phyloP scores from a whole-genome alignment of 2,113 vertebrate genomes.

The Plecturocebus donacophilus region DNA sequence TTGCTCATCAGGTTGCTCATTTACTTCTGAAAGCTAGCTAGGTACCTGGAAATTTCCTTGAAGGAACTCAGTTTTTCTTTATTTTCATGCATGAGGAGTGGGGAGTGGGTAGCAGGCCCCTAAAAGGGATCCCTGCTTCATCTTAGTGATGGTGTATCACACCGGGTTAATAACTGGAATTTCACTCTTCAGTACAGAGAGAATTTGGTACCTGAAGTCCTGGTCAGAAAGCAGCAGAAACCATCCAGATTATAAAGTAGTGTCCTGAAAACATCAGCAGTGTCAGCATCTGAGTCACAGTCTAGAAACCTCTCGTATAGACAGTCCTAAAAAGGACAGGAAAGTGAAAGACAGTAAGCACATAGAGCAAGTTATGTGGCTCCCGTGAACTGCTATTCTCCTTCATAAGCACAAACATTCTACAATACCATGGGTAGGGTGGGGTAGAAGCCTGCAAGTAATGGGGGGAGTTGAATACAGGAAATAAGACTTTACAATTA shows the following conservation, averaged over 20 bases:
- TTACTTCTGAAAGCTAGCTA: background rate
- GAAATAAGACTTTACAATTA: background rate
- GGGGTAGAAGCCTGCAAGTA: background rate
- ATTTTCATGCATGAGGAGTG: background rate
- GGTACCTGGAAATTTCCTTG: background rate
- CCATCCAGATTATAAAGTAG: background rate
- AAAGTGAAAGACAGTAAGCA: background rate
- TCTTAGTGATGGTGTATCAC: background rate
- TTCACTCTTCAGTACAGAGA: background rate
- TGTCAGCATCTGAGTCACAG: background rate
- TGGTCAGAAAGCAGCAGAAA: background rate
- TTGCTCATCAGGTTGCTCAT: background rate
- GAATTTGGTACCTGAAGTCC: background rate
- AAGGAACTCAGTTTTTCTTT: background rate
- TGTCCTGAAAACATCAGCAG: background rate
- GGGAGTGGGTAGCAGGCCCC: background rate
- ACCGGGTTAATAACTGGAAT: background rate
- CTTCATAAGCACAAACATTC: background rate
- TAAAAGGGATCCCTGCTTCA: background rate
- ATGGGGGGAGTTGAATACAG: background rate
- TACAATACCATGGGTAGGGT: background rate
- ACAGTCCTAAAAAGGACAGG: background rate
- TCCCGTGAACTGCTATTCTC: background rate
- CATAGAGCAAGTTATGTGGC: background rate
- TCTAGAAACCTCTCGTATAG: background rate